phyloP scores from a whole-genome alignment of 2,888 invertebrate species.

The Pristionchus japonicus region DNA sequence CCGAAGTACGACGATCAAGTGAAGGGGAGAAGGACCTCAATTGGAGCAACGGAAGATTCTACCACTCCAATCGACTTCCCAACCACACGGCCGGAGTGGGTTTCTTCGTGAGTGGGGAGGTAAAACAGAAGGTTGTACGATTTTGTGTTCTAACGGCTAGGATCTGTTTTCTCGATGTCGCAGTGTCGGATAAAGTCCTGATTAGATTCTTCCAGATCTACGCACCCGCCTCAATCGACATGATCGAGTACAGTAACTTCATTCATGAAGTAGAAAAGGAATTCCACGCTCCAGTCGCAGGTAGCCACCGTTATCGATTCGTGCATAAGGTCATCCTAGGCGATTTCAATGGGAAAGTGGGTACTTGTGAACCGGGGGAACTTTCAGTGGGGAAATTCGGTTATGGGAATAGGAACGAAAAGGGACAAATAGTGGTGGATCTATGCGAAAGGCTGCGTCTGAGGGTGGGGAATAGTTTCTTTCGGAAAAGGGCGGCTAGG shows the following conservation, averaged over 20 bases:
- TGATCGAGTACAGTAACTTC: neutral
- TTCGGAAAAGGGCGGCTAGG: too few species aligned
- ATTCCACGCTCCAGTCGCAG: neutral
- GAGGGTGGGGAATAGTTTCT: neutral
- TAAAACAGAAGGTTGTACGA: neutral
- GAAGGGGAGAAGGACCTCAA: too few species aligned
- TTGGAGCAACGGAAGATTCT: too few species aligned
- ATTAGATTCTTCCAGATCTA: constrained; percentile 1
- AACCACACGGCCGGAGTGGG: too few species aligned
- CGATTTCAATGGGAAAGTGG: neutral
- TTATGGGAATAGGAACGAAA: neutral
- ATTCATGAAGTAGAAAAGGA: too few species aligned
- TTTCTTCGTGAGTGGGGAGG: too few species aligned
- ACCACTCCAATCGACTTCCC: too few species aligned
- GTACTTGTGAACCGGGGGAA: neutral
- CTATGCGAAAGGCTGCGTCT: neutral
- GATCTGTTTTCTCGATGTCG: neutral
- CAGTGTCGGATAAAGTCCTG: neutral
- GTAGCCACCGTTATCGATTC: neutral
- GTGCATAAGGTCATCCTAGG: too few species aligned
- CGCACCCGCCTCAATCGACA: neutral
- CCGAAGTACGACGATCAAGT: too few species aligned
- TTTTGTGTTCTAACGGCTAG: neutral
- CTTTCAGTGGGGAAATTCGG: neutral
- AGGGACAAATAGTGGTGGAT: too few species aligned